Percentiles rank a stretch among this genome's conserved stretches.
These are phyloP conservation scores for Todiramphus chloris DNA, from an alignment of 2,113 vertebrate species.

Conservation along the genomic window DNA sequence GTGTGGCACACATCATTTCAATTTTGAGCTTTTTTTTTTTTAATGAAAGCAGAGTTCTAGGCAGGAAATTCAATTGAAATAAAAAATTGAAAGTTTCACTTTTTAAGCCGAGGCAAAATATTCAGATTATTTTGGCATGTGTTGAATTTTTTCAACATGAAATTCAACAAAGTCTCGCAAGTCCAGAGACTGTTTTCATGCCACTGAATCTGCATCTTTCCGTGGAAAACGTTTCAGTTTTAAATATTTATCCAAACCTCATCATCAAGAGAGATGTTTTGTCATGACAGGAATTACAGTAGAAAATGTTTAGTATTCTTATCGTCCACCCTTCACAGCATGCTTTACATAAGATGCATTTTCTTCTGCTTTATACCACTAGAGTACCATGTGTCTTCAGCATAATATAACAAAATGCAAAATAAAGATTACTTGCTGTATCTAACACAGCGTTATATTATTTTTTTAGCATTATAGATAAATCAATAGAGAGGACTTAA, in stretches of 20 bases:
- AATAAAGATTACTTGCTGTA: conserved; percentile 4
- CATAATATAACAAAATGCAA: background rate
- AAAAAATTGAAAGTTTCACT: conserved; percentile 8
- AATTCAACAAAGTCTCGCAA: conserved; percentile 53
- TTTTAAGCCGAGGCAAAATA: conserved; percentile 25
- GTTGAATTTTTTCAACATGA: background rate
- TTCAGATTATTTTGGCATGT: conserved; percentile 45
- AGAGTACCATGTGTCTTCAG: background rate
- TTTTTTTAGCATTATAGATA: background rate
- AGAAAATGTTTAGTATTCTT: conserved; percentile 38
- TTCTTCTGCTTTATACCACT: background rate
- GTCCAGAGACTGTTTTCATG: conserved; percentile 44
- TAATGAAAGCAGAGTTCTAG: conserved; percentile 9
- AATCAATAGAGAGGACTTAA: background rate
- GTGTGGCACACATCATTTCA: conserved; percentile 6
- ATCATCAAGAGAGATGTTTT: conserved; percentile 35
- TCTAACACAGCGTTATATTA: background rate
- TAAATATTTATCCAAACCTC: conserved; percentile 49
- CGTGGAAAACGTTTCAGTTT: background rate
- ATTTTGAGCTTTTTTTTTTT: background rate
- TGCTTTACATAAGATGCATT: conserved; percentile 12
- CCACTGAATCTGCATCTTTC: conserved; percentile 35
- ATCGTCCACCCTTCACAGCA: background rate
- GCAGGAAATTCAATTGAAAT: conserved; percentile 34
- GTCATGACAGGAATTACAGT: conserved; percentile 8